Percentiles rank a stretch among this genome's conserved stretches.
Conservation (phyloP, 2,113 vertebrate genomes). For the Gopherus evgoodei region DNA sequence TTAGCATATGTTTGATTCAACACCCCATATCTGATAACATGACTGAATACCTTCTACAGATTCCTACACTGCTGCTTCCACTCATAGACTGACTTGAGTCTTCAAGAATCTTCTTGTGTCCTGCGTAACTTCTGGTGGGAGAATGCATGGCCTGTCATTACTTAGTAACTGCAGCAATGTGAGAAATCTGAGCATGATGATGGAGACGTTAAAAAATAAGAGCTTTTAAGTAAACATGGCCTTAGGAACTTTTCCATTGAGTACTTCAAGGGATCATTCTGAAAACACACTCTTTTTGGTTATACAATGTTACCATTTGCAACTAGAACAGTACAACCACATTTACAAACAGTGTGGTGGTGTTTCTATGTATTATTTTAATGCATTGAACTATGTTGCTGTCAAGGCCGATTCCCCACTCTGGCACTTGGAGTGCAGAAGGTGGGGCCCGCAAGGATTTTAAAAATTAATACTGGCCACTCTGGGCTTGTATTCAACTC, state of each 20-base stretch:
- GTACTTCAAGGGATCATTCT: background rate
- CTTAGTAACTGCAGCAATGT: background rate
- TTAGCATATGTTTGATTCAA: background rate
- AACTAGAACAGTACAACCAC: background rate
- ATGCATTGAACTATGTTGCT: background rate
- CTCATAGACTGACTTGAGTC: background rate
- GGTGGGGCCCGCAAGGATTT: too few species aligned
- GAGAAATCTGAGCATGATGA: background rate
- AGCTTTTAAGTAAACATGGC: background rate
- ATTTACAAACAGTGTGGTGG: background rate
- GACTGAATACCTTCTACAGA: background rate
- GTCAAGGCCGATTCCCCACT: too few species aligned
- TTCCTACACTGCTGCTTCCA: background rate
- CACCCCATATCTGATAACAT: background rate
- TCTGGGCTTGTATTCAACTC: too few species aligned
- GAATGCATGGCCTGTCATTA: background rate
- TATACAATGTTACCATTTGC: background rate
- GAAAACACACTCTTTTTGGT: background rate
- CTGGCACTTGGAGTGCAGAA: too few species aligned
- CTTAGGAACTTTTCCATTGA: background rate
- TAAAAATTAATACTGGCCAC: too few species aligned
- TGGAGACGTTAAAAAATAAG: background rate
- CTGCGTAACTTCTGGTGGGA: background rate
- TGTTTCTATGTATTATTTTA: background rate
- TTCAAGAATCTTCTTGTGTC: background rate